Base-by-base conservation (phyloP, 2,888 invertebrate genomes). In the Conomelus anceps region DNA sequence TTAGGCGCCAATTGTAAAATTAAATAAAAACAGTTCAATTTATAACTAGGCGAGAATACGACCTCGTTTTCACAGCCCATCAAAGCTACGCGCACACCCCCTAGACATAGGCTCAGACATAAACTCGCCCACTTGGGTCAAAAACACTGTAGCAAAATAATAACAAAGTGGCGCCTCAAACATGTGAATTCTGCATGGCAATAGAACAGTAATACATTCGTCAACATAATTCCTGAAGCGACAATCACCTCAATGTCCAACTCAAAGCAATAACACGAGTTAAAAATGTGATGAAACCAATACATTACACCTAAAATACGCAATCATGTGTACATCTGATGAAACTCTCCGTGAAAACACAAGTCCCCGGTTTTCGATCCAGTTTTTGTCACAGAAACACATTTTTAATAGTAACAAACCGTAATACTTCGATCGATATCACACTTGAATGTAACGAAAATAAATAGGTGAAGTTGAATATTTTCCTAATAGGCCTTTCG, bases 131-230 rank as follows among this genome's bases (percentile, higher is more conserved):
- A 93, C 93, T 93, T 93, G 94, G 94, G 94, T 95, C 95, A 95
- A 95, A 93, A 95, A 95, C 94, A 95, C 94, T 94, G 94, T 94
- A 94, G 94, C 95, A 95, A 95, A 95, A 95, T 95, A 95, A 95
- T 94, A 95, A 95, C 95, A 95, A 95, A 95, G 90, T 91, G 90
- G 90, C 91, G 90, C 90, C 90, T 88, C 88, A 90, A 90, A 90
- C 90, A 90, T 90, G 90, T 90, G 90, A 90, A 90, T 90, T 88
- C 90, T 87, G 88, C 41, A 86, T 88, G 89, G 88, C 88, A 87
- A 88, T 85, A 86, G 85, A 89, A 90, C 63, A 89, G 84, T 63
- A 88, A 63, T 88, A 87, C 23, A 84, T 85, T 86, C 24, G 85
- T 41, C 34, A 89, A 88, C 89, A 87, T 89, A 63, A 63, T 63